phyloP scores from a whole-genome alignment of 2,797 vertebrate species.

The Vipera latastei region DNA sequence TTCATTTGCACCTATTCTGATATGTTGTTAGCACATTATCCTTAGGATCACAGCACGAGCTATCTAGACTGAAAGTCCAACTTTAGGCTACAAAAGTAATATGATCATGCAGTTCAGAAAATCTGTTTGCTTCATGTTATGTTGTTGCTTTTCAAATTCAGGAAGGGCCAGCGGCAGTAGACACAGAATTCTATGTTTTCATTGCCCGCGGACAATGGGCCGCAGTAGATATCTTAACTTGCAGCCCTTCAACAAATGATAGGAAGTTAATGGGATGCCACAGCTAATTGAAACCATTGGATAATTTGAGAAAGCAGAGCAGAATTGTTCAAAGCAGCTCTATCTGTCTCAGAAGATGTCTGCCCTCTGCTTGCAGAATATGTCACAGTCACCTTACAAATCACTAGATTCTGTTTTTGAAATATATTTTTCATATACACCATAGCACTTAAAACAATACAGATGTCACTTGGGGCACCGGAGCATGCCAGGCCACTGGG shows the following conservation, averaged over 20 bases:
- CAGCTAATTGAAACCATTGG: conserved; percentile 29
- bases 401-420: conserved; percentile 28
- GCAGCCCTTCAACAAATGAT: conserved; percentile 32
- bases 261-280: conserved; percentile 15
- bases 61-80: neutral
- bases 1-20: neutral
- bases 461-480: conserved; percentile 33
- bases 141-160: conserved; percentile 6
- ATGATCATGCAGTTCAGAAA: conserved; percentile 9
- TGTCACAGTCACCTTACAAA: conserved; percentile 27
- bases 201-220: conserved; percentile 16
- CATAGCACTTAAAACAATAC: conserved; percentile 37
- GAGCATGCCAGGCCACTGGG: conserved; percentile 26
- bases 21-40: neutral
- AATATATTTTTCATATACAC: conserved; percentile 38
- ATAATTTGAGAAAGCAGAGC: conserved; percentile 37
- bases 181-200: neutral
- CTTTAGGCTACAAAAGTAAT: neutral
- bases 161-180: neutral
- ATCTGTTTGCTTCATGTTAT: neutral
- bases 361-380: conserved; percentile 32
- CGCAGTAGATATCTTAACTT: neutral
- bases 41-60: neutral
- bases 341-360: conserved; percentile 10
- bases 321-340: neutral